Conservation (phyloP, 2,797 vertebrate genomes). For the Balearica regulorum region DNA sequence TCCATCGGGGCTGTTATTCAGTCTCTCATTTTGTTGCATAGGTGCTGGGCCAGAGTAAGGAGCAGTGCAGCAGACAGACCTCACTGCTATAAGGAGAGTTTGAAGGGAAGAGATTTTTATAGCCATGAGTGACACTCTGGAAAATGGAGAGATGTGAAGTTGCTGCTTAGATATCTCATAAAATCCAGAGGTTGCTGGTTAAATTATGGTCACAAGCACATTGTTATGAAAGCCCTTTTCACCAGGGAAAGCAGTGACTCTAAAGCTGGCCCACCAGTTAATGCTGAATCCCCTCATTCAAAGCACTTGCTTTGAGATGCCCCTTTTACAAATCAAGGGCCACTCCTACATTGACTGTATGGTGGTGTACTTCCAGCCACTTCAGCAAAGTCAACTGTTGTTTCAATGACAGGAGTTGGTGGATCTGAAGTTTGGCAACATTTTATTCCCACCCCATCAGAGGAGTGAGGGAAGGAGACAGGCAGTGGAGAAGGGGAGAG, state of each 20-base stretch:
- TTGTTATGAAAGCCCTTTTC: neutral
- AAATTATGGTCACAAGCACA: neutral
- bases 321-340: neutral
- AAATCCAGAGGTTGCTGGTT: neutral
- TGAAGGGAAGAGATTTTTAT: neutral
- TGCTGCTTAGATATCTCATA: neutral
- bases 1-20: neutral
- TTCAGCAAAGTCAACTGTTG: neutral
- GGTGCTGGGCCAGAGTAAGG: neutral
- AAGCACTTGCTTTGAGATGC: neutral
- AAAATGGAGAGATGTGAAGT: neutral
- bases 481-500: neutral
- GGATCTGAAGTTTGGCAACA: neutral
- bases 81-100: neutral
- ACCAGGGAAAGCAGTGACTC: neutral
- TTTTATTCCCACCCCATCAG: neutral
- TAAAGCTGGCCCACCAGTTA: neutral
- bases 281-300: neutral
- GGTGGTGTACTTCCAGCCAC: neutral
- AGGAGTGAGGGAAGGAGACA: neutral
- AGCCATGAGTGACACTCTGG: neutral
- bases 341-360: neutral
- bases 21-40: neutral
- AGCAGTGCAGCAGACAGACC: neutral
- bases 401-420: neutral